Evolutionary conservation across 1,140 invertebrate species (phyloP), one percentile per base, ranked within the genome.

Genomic region (Caenorhabditis briggsae): DNA sequence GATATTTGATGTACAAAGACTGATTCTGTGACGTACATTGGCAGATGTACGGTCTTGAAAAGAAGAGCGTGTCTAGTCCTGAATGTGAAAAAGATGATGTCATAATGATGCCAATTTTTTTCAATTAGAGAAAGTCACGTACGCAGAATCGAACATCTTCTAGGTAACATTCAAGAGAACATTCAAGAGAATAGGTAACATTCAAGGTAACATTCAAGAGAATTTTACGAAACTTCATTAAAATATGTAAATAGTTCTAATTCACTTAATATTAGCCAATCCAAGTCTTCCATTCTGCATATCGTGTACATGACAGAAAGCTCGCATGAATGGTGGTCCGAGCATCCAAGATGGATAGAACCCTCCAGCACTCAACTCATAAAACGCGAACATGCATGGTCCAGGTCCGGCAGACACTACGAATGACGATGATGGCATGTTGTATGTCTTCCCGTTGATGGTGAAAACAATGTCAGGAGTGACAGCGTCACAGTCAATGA

Each of bases 251-350:
- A n/a, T n/a, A n/a, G n/a, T n/a, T n/a, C n/a, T n/a, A 33, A 33
- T 33, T 33, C 33, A 33, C 33, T 33, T 33, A 3, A 33, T 33
- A 33, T 48, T 56, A 9, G 85, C 48, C 74, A 86, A 48, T 59
- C 85, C 85, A 18, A 86, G 55, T 56, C 70, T 70, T 50, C 53
- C 85, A 53, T 65, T 83, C 25, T 86, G 23, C 85, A 86, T 86
- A 25, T 86, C 85, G 41, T 86, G 85, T 20, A 89, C 48, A 18
- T 89, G 83, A 55, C 89, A 89, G 41, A 86, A 89, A 41, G 85
- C 70, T 18, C 89, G 65, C 61, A 90, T 89, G 16, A 90, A 86
- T 50, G 85, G 88, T 64, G 90, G 89, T 74, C 86, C 89, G n/a
- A 90, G 85, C 78, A 90, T 90, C 88, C 88, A 89, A 64, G 83